A percentile compares a stretch with the other conserved stretches of the same genome.
Evolutionary conservation across 2,113 vertebrate genomes (phyloP).

Genomic region (Cyphomyrus discorhynchus): DNA sequence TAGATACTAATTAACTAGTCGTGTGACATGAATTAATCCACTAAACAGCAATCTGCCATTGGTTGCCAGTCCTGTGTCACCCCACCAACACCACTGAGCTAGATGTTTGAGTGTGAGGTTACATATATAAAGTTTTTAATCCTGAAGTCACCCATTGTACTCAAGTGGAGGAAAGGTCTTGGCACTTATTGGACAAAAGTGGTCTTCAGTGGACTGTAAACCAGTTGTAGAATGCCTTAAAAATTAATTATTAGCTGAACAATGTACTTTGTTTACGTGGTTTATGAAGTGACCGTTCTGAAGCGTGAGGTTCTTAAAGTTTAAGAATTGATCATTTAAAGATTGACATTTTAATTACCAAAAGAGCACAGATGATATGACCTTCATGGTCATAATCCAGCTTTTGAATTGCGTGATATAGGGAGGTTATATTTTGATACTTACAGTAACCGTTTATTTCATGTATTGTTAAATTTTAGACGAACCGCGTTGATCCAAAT

Average conservation of each 20-base stretch:
- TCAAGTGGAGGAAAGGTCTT: background rate
- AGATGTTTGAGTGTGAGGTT: background rate
- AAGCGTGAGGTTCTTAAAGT: background rate
- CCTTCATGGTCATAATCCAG: background rate
- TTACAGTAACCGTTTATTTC: background rate
- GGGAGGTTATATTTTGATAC: background rate
- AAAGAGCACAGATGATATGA: background rate
- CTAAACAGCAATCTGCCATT: constrained; percentile 58
- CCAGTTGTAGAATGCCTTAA: constrained; percentile 63
- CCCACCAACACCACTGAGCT: background rate
- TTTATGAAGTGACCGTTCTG: constrained; percentile 24
- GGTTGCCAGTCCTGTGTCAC: constrained; percentile 51
- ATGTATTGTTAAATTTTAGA: background rate
- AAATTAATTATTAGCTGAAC: background rate
- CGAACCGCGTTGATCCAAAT: background rate
- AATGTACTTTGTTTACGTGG: background rate
- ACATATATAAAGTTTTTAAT: background rate
- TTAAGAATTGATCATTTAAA: background rate
- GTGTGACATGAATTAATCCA: constrained; percentile 52
- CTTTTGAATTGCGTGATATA: background rate
- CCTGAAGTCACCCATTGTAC: background rate
- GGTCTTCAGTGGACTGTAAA: constrained; percentile 61
- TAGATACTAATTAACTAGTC: constrained; percentile 28
- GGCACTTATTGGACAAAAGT: background rate
- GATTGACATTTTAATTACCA: background rate